phyloP scores from a whole-genome alignment of 2,888 invertebrate species.

The Drosophila paramelanica region DNA sequence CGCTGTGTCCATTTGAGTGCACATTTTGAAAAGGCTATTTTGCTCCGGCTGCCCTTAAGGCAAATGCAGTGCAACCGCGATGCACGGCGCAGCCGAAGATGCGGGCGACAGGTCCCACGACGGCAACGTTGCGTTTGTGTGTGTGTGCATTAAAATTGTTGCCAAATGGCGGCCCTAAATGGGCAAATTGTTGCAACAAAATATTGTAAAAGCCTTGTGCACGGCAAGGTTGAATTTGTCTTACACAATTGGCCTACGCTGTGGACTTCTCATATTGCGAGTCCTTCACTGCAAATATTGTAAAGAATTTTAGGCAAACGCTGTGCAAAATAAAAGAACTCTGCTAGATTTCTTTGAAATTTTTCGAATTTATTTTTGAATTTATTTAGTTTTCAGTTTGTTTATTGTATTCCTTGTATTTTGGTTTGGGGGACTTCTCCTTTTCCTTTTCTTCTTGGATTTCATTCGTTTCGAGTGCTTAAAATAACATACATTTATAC shows the following conservation, averaged over 20 bases:
- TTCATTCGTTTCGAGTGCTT: conserved; percentile 51
- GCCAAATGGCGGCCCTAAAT: conserved; percentile 46
- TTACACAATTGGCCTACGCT: conserved; percentile 2
- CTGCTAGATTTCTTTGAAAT: conserved; percentile 48
- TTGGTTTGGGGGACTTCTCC: conserved; percentile 50
- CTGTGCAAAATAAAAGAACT: background rate
- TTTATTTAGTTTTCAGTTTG: conserved; percentile 50
- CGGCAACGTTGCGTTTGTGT: conserved; percentile 52
- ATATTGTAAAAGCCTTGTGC: conserved; percentile 29
- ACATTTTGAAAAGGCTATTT: conserved; percentile 80
- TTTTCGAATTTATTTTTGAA: conserved; percentile 62
- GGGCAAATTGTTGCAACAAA: conserved; percentile 45
- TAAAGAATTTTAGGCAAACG: background rate
- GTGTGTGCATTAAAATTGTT: conserved; percentile 56
- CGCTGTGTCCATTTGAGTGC: conserved; percentile 76
- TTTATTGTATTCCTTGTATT: conserved; percentile 68
- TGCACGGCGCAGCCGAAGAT: conserved; percentile 15
- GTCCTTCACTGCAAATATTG: conserved; percentile 12
- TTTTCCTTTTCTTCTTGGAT: conserved; percentile 31
- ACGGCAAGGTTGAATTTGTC: conserved; percentile 10
- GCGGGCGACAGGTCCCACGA: conserved; percentile 24
- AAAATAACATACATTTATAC: conserved; percentile 65
- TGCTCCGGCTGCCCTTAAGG: conserved; percentile 62
- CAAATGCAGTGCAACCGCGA: conserved; percentile 29
- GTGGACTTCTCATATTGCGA: conserved; percentile 1